phyloP scores from a whole-genome alignment of 2,888 invertebrate genomes.

The Ischnus inquisitorius region DNA sequence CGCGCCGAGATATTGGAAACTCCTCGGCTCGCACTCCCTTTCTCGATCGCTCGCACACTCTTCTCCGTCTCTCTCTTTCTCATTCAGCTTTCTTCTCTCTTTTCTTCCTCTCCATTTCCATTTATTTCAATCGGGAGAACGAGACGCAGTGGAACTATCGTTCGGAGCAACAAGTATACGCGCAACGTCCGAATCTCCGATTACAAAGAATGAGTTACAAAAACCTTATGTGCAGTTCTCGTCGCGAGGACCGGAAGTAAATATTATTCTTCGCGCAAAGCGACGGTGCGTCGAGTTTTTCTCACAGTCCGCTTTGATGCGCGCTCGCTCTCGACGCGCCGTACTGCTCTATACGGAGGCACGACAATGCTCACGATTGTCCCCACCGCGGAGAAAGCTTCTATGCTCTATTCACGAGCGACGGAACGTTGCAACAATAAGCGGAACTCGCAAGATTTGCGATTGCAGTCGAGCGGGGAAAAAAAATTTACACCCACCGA shows the following conservation, averaged over 20 bases:
- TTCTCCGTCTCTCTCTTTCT: background rate
- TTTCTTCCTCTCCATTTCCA: constrained; percentile 6
- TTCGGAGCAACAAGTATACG: constrained; percentile 73
- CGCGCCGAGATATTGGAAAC: constrained; percentile 70
- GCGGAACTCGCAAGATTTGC: background rate
- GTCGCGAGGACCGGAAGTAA: constrained; percentile 78
- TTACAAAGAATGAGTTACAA: constrained; percentile 72
- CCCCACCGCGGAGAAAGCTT: constrained; percentile 62
- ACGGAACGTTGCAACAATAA: constrained; percentile 9
- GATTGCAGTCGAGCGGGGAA: constrained; percentile 17
- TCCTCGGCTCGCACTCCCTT: constrained; percentile 48
- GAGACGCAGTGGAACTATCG: constrained; percentile 20
- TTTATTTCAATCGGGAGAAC: constrained; percentile 7
- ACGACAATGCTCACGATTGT: constrained; percentile 80
- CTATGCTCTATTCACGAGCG: constrained; percentile 44
- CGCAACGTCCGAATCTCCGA: constrained; percentile 68
- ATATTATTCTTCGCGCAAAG: constrained; percentile 78
- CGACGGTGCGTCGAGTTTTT: constrained; percentile 50
- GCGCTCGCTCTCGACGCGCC: constrained; percentile 49
- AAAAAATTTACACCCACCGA: background rate
- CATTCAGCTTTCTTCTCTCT: background rate
- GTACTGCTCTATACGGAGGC: constrained; percentile 56
- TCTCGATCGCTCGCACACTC: constrained; percentile 40
- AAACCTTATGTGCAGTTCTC: constrained; percentile 69
- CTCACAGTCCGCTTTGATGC: constrained; percentile 62